Base-by-base conservation (phyloP, 1,140 invertebrate species). In the Diploscapter pachys region DNA sequence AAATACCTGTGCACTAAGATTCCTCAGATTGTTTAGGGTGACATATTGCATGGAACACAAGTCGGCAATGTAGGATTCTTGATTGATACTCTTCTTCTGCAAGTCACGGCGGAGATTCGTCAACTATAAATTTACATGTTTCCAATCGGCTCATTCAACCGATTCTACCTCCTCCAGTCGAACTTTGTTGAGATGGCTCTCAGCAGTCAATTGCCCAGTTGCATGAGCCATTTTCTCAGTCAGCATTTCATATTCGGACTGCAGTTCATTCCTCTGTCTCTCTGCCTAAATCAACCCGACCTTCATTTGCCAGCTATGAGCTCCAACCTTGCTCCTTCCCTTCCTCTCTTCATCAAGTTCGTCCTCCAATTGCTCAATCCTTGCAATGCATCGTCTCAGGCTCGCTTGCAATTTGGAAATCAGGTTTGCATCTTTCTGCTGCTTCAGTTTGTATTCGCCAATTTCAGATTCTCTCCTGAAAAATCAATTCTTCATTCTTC, bases 181-280 rank as follows among this genome's bases (percentile, higher is more conserved):
- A 88, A 97, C 96, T 90, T 98, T 98, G 91, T 98, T 98, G 81
- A 98, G 91, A 88, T 99, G 96, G 87, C 97, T 93, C 89, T 99
- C 95, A 80, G 95, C 94, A 66, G 93, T 93, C 74, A 96, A 98
- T 80, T 95, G 96, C 88, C 96, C 96, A 88, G 95, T 96, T 86
- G 80, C 68, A 63, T 83, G 81, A 5, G 73, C 80, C 78, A 98
- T 90, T 85, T 95, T 92, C 87, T 98, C 95, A 80, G 93, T 92
- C 79, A 98, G 89, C 87, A 97, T 94, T 85, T 98, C 95, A 73
- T 98, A 90, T 88, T 98, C 95, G 68, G 94, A 91, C 71, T 93
- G 93, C 76, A 97, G 89, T 86, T 98, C 95, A 84, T 92, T 91
- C 79, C 95, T 48, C 8, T 5, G 4, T 52, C 53, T 72, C 55